These are phyloP conservation scores for Saguinus midas DNA, from an alignment of 2,113 vertebrate species.

Conservation along the genomic window DNA sequence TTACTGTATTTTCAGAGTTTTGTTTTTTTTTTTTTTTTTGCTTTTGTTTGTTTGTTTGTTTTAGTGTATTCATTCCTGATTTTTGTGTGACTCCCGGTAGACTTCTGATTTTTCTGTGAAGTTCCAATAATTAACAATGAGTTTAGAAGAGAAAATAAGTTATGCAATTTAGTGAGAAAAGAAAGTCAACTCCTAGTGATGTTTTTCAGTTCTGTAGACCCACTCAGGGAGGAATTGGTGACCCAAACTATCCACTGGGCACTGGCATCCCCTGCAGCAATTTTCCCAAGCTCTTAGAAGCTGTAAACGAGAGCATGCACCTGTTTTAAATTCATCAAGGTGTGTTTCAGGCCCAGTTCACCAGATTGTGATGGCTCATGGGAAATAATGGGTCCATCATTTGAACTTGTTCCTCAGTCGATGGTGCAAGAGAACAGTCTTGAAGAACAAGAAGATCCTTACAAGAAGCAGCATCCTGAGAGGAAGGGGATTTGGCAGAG, in stretches of 20 bases:
- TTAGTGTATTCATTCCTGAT: neutral
- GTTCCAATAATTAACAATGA: neutral
- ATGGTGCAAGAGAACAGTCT: neutral
- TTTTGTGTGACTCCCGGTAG: neutral
- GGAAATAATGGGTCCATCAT: neutral
- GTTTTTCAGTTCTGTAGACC: neutral
- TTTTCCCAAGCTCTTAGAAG: neutral
- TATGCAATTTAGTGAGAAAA: neutral
- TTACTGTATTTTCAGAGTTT: neutral
- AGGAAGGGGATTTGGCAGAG: neutral
- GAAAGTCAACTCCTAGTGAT: neutral
- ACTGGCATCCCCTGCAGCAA: neutral
- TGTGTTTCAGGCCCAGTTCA: neutral
- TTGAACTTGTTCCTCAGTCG: neutral
- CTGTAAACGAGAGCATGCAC: neutral
- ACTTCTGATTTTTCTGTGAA: neutral
- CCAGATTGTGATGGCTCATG: neutral
- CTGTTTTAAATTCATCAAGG: neutral
- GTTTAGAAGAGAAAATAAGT: neutral
- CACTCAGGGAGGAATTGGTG: too few species aligned
- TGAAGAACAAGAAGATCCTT: conserved; percentile 24
- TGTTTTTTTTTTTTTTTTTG: neutral
- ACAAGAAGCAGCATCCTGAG: neutral
- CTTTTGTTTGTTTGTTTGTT: neutral
- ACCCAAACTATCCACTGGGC: neutral